Percentiles rank a stretch among this genome's conserved stretches.
Conservation (phyloP, 2,113 vertebrate genomes). For the Peromyscus maniculatus region DNA sequence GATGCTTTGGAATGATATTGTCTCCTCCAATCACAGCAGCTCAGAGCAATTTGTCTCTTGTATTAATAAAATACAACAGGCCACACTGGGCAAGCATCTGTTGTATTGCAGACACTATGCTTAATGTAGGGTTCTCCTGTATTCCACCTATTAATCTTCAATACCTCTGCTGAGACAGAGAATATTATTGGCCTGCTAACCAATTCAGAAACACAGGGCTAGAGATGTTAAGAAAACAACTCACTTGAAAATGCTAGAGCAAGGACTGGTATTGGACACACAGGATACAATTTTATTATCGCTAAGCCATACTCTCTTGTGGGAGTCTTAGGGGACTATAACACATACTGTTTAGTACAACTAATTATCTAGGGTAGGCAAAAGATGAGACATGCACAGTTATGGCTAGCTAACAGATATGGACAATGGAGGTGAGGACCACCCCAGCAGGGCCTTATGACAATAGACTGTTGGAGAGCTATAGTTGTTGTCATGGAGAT, state of each 20-base stretch:
- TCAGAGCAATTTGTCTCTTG: constrained; percentile 17
- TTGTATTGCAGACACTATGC: neutral
- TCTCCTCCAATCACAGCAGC: constrained; percentile 53
- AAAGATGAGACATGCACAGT: neutral
- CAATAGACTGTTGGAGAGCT: accelerated
- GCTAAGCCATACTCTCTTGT: neutral
- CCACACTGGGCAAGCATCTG: neutral
- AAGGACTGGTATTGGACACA: neutral
- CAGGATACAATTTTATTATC: neutral
- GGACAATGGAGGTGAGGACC: neutral
- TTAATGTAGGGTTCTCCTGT: neutral
- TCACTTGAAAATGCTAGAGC: neutral
- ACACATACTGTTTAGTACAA: neutral
- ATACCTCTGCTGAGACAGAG: neutral
- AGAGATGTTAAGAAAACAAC: neutral
- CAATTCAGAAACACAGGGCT: neutral
- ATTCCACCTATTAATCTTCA: neutral
- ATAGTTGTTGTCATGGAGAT: neutral
- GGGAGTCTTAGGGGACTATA: neutral
- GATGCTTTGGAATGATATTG: constrained; percentile 31
- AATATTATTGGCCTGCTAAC: neutral
- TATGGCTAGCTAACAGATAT: neutral
- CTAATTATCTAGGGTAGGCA: neutral
- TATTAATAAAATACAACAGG: neutral
- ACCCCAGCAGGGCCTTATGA: neutral